These are phyloP conservation scores for Sarcophaga peregrina DNA, from an alignment of 1,140 invertebrate genomes.

Conservation along the genomic window DNA sequence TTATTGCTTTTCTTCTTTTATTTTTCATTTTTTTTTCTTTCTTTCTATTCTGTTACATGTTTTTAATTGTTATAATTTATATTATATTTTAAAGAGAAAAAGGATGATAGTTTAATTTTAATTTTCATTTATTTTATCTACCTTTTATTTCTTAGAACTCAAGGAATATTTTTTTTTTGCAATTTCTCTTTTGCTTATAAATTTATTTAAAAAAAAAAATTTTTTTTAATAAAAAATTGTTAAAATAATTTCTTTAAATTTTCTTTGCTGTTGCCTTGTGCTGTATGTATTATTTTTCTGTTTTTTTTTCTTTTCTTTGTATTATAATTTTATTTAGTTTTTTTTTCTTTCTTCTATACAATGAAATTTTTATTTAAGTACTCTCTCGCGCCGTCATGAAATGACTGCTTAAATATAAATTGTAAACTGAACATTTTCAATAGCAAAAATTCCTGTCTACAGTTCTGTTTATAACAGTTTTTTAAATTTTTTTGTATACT, in stretches of 20 bases:
- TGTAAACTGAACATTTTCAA: conserved; percentile 30
- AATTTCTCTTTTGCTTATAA: neutral
- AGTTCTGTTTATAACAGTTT: neutral
- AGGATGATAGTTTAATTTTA: too few relatives aligned
- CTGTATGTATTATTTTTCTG: conserved; percentile 6
- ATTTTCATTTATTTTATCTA: neutral
- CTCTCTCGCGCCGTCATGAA: conserved; percentile 38
- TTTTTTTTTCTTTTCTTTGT: neutral
- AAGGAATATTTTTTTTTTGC: neutral
- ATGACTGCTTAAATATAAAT: conserved; percentile 39
- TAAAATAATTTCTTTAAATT: conserved; percentile 11
- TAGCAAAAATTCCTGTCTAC: neutral
- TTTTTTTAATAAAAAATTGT: neutral
- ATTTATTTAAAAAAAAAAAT: neutral
- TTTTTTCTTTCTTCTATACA: conserved; percentile 9
- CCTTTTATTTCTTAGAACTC: neutral
- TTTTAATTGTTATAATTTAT: too few relatives aligned
- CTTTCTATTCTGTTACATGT: too few relatives aligned
- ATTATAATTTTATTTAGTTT: too few relatives aligned
- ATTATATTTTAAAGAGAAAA: too few relatives aligned
- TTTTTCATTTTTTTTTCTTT: too few relatives aligned
- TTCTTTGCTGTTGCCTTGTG: conserved; percentile 27
- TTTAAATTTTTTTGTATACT: neutral
- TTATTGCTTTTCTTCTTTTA: too few relatives aligned
- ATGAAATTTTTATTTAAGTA: conserved; percentile 21